Percentiles rank a stretch among this genome's conserved stretches.
phyloP scores from a whole-genome alignment of 2,888 invertebrate species.

The Archips xylosteana region DNA sequence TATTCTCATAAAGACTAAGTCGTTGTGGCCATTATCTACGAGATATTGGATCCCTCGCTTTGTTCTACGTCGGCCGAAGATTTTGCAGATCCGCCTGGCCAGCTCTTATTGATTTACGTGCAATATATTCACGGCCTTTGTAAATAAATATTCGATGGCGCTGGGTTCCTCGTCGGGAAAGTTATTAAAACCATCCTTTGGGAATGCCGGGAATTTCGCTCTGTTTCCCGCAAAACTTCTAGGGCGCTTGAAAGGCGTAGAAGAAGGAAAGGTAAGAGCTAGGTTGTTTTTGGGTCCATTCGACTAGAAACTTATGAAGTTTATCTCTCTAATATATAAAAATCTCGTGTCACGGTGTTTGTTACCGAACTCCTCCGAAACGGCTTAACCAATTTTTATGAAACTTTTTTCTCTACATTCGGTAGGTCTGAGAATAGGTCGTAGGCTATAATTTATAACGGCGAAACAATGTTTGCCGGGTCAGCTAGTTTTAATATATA shows the following conservation, averaged over 20 bases:
- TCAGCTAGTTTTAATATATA: no score
- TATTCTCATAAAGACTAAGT: slow-evolving; percentile 45
- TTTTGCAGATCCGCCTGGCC: slow-evolving; percentile 34
- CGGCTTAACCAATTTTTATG: no score
- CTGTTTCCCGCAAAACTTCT: background rate
- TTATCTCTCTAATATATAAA: no score
- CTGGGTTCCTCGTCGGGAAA: slow-evolving; percentile 18
- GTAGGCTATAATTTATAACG: no score
- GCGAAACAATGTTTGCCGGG: no score
- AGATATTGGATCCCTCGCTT: slow-evolving; percentile 46
- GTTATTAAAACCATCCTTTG: slow-evolving; percentile 15
- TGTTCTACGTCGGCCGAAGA: slow-evolving; percentile 41
- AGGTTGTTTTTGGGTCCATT: background rate
- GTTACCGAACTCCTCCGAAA: no score
- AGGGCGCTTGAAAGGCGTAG: background rate
- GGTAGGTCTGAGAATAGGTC: no score
- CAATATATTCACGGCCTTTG: slow-evolving; percentile 40
- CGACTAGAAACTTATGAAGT: background rate
- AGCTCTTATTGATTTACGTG: slow-evolving; percentile 40
- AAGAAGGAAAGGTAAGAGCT: background rate
- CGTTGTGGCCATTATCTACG: slow-evolving; percentile 42
- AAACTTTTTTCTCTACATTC: no score
- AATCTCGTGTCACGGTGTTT: no score
- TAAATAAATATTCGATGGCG: slow-evolving; percentile 32
- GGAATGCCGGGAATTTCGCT: slow-evolving; percentile 1